Conservation (phyloP, 2,113 vertebrate species). For the Vanacampus margaritifer region DNA sequence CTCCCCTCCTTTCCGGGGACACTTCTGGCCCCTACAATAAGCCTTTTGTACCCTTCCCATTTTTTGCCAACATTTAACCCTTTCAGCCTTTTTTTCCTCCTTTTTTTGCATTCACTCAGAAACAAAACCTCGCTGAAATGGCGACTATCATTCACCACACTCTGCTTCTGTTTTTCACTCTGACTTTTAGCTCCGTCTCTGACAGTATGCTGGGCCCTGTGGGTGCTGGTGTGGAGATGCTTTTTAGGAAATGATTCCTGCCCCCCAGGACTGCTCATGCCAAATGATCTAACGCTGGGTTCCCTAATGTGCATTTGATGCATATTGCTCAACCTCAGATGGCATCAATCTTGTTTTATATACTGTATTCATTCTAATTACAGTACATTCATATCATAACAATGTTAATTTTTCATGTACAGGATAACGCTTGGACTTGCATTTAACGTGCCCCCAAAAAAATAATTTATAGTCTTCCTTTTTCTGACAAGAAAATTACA, state of each 20-base stretch:
- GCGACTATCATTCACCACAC: slow-evolving; percentile 56
- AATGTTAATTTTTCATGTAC: too few relatives aligned
- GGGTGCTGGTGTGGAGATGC: slow-evolving; percentile 25
- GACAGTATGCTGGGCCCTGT: slow-evolving; percentile 16
- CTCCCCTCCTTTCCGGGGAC: slow-evolving; percentile 73
- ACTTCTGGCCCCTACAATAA: slow-evolving; percentile 73
- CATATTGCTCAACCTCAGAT: neutral
- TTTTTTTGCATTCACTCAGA: slow-evolving; percentile 56
- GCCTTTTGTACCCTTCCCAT: slow-evolving; percentile 67
- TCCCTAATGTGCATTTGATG: neutral
- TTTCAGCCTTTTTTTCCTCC: slow-evolving; percentile 57
- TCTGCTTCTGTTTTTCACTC: slow-evolving; percentile 57
- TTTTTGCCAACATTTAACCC: slow-evolving; percentile 75
- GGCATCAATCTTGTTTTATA: neutral
- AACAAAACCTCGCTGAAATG: slow-evolving; percentile 66
- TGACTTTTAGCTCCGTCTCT: slow-evolving; percentile 53
- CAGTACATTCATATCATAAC: too few relatives aligned
- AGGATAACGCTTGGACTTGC: too few relatives aligned
- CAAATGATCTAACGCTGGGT: neutral
- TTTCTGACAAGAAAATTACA: too few relatives aligned
- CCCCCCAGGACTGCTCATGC: neutral
- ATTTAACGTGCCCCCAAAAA: too few relatives aligned
- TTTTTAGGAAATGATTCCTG: slow-evolving; percentile 27
- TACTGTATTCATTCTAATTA: neutral
- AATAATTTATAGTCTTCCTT: too few relatives aligned